Conservation (phyloP, 1,140 invertebrate species). For the Dufourea novaeangliae region DNA sequence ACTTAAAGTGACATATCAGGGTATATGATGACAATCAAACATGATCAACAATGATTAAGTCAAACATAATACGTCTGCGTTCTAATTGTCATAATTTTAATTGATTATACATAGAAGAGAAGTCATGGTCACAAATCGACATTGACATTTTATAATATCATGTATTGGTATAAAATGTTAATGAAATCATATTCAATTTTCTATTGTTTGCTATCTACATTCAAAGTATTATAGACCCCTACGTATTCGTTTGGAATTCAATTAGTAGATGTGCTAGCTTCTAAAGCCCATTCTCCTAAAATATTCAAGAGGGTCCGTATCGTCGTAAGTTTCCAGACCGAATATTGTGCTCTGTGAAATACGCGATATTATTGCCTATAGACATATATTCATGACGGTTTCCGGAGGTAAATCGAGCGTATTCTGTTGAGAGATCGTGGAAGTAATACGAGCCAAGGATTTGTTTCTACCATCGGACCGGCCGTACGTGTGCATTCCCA, state of each 20-base stretch:
- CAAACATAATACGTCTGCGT: too few relatives aligned
- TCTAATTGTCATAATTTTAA: too few relatives aligned
- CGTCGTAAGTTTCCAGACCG: neutral
- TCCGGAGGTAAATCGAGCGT: conserved; percentile 17
- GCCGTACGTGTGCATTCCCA: conserved; percentile 16
- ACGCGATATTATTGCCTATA: conserved; percentile 6
- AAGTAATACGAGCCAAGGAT: conserved; percentile 33
- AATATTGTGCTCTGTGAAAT: conserved; percentile 4
- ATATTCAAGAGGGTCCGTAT: conserved; percentile 12
- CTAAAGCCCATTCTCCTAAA: neutral
- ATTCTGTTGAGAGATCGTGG: conserved; percentile 13
- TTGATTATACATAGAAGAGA: too few relatives aligned
- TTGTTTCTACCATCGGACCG: conserved; percentile 22
- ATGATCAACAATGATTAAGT: too few relatives aligned
- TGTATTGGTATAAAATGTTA: too few relatives aligned
- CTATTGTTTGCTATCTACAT: too few relatives aligned
- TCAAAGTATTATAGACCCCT: neutral
- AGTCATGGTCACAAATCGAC: too few relatives aligned
- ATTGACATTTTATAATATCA: too few relatives aligned
- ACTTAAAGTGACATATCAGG: too few relatives aligned
- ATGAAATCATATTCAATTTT: too few relatives aligned
- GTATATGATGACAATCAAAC: too few relatives aligned
- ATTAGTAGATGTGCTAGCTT: neutral
- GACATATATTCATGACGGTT: neutral
- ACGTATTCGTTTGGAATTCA: conserved; percentile 10